These are phyloP conservation scores for Prunella fulvescens DNA, from an alignment of 2,113 vertebrate species.

Conservation along the genomic window DNA sequence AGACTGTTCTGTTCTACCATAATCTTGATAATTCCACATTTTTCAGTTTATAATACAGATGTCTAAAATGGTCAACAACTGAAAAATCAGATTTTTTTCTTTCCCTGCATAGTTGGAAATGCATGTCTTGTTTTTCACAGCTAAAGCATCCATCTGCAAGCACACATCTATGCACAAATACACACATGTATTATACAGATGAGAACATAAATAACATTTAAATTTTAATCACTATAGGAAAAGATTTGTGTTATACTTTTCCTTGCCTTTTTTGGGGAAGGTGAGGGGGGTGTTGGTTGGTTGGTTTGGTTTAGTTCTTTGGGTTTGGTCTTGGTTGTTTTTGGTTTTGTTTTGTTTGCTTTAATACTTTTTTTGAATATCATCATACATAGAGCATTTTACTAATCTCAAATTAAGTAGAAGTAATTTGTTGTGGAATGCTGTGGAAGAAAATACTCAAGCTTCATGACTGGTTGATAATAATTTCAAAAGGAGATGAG, in stretches of 20 bases:
- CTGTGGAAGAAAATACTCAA: neutral
- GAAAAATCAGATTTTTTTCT: neutral
- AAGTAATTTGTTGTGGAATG: neutral
- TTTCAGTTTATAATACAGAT: neutral
- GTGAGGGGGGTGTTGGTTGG: fast-evolving
- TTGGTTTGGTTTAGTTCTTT: neutral
- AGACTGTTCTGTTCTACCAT: neutral
- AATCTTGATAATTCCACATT: neutral
- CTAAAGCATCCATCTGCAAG: neutral
- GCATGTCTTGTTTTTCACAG: neutral
- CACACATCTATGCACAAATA: neutral
- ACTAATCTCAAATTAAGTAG: neutral
- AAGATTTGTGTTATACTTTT: neutral
- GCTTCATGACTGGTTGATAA: neutral
- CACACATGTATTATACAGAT: neutral
- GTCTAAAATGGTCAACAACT: neutral
- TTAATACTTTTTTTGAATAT: neutral
- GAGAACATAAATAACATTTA: neutral
- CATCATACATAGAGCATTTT: neutral
- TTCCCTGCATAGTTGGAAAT: neutral
- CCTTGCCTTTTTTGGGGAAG: neutral
- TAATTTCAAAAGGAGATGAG: neutral
- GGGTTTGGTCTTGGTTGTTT: neutral
- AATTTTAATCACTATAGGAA: neutral
- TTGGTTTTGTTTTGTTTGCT: neutral